These are phyloP conservation scores for Epizoanthus fatuus DNA, from an alignment of 92 coral and sea anemone species.

Conservation along the genomic window DNA sequence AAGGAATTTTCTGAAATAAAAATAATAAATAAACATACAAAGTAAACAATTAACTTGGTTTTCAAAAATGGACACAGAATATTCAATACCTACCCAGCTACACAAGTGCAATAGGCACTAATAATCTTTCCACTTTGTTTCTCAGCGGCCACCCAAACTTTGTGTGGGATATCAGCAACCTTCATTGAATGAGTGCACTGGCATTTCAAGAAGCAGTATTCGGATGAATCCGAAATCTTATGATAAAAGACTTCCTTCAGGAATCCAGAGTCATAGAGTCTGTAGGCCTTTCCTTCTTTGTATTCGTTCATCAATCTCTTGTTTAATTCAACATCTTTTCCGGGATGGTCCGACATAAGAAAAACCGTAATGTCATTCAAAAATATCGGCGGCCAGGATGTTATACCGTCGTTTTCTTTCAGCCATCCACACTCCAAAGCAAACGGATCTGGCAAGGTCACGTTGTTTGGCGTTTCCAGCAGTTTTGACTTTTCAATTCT, in stretches of 20 bases:
- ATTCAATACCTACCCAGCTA: slow-evolving; percentile 11
- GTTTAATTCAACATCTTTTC: slow-evolving; percentile 48
- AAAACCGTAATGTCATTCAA: slow-evolving; percentile 61
- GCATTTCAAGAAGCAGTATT: slow-evolving; percentile 55
- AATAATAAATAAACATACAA: no score
- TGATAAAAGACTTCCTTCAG: slow-evolving; percentile 37
- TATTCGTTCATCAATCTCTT: slow-evolving; percentile 57
- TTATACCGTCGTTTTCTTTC: slow-evolving; percentile 38
- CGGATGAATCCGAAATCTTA: background rate
- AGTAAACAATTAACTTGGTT: no score
- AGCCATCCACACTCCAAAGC: slow-evolving; percentile 29
- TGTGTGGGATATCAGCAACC: slow-evolving; percentile 53
- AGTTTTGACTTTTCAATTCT: slow-evolving; percentile 22
- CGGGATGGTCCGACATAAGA: slow-evolving; percentile 71
- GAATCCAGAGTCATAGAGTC: slow-evolving; percentile 59
- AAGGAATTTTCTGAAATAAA: no score
- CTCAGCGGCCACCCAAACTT: slow-evolving; percentile 47
- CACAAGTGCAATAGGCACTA: slow-evolving; percentile 71
- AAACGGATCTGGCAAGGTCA: slow-evolving; percentile 21
- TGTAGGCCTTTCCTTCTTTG: slow-evolving; percentile 67
- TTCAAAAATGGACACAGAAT: slow-evolving; percentile 37
- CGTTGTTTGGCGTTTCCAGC: background rate
- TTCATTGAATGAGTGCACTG: slow-evolving; percentile 65
- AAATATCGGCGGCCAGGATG: slow-evolving; percentile 51
- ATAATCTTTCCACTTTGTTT: slow-evolving; percentile 41